Conservation (phyloP, 2,113 vertebrate species). For the Myotis davidii region DNA sequence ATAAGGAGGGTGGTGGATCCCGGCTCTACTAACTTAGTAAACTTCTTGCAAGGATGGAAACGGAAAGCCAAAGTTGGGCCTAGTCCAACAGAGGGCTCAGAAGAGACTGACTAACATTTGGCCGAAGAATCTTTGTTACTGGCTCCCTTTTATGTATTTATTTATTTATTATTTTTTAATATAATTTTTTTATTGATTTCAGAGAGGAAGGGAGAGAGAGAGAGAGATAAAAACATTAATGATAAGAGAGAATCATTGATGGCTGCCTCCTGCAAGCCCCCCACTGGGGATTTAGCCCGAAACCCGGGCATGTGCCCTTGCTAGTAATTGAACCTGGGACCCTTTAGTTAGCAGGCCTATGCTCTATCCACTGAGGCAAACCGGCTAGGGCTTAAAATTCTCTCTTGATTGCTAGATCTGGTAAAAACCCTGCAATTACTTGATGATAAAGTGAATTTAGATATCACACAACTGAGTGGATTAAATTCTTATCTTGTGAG, state of each 20-base stretch:
- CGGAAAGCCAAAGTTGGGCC: not conserved
- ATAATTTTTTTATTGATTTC: too few relatives aligned
- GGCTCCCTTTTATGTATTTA: not conserved
- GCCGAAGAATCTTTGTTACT: not conserved
- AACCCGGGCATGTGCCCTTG: too few relatives aligned
- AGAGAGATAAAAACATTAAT: too few relatives aligned
- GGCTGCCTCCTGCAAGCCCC: too few relatives aligned
- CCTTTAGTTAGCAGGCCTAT: too few relatives aligned
- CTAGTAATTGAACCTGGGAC: too few relatives aligned
- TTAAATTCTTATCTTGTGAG: not conserved
- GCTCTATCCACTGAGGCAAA: too few relatives aligned
- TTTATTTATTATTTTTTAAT: too few relatives aligned
- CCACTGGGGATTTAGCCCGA: too few relatives aligned
- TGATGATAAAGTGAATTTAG: not conserved
- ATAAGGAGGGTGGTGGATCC: not conserved
- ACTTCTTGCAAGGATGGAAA: not conserved
- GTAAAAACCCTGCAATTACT: conserved; percentile 14
- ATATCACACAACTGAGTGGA: not conserved
- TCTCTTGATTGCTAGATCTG: not conserved
- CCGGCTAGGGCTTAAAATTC: not conserved
- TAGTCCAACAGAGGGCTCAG: not conserved
- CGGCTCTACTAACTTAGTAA: not conserved
- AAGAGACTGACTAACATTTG: not conserved
- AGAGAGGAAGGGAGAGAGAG: too few relatives aligned
- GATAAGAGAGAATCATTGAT: too few relatives aligned